Conservation (phyloP, 2,888 invertebrate species). For the Heliconius erato region DNA sequence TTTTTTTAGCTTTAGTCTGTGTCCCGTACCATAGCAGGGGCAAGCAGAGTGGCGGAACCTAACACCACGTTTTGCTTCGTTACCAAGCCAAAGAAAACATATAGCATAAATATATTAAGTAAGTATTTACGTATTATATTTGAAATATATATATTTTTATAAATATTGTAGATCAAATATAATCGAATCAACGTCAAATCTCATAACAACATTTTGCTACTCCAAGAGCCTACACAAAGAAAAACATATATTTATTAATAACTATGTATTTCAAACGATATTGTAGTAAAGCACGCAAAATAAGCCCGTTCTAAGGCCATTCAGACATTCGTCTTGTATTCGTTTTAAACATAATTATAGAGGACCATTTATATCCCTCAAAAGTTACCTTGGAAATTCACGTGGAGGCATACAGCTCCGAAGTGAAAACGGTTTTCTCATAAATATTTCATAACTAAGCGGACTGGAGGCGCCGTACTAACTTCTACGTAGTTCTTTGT, state of each 20-base stretch:
- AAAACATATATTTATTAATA: constrained; percentile 1
- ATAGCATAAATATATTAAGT: too few relatives aligned
- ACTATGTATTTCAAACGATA: background rate
- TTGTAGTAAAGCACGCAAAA: constrained; percentile 12
- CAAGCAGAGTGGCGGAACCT: too few relatives aligned
- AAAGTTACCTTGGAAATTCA: constrained; percentile 58
- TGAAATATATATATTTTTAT: too few relatives aligned
- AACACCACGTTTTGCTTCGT: too few relatives aligned
- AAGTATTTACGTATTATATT: too few relatives aligned
- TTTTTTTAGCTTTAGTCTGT: too few relatives aligned
- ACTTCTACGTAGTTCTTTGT: constrained; percentile 51
- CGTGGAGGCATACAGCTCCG: constrained; percentile 54
- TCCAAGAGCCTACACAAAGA: background rate
- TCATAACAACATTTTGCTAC: too few relatives aligned
- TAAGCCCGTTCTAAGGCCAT: constrained; percentile 32
- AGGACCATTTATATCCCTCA: constrained; percentile 56
- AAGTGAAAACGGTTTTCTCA: constrained; percentile 61
- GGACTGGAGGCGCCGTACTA: constrained; percentile 51
- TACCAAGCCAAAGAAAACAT: too few relatives aligned
- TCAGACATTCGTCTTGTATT: constrained; percentile 41
- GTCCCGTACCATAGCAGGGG: too few relatives aligned
- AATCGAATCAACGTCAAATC: too few relatives aligned
- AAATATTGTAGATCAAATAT: too few relatives aligned
- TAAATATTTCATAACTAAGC: constrained; percentile 70
- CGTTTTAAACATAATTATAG: constrained; percentile 54